These are phyloP conservation scores for Sanderia malayensis DNA, from an alignment of 30 jellyfish, hydroid and myxozoan genomes.

Conservation along the genomic window DNA sequence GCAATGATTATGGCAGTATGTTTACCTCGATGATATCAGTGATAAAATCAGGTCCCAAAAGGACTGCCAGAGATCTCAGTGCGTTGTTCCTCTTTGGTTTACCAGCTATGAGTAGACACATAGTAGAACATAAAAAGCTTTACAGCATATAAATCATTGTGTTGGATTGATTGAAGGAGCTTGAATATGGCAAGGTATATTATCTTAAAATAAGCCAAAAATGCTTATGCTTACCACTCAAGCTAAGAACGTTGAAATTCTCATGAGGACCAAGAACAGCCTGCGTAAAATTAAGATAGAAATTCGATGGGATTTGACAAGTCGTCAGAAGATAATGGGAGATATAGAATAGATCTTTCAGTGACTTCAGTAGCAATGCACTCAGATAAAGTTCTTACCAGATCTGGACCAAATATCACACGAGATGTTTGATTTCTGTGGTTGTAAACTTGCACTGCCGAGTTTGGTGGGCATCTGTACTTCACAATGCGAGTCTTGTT, in stretches of 20 bases:
- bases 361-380: no score
- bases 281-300: no score
- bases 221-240: constrained; percentile 67
- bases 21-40: constrained; percentile 94
- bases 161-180: no score
- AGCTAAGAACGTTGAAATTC: constrained; percentile 82
- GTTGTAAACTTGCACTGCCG: constrained; percentile 95
- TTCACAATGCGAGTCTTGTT: constrained; percentile 71
- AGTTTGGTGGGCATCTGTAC: constrained; percentile 86
- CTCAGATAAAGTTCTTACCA: constrained; percentile 71
- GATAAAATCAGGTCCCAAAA: constrained; percentile 96
- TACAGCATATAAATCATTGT: no score
- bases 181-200: background rate
- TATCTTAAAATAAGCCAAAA: no score
- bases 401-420: constrained; percentile 92
- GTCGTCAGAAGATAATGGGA: no score
- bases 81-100: constrained; percentile 90
- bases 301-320: no score
- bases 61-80: constrained; percentile 77
- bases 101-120: constrained; percentile 62
- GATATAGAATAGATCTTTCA: no score
- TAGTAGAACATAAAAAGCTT: background rate
- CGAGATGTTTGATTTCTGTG: constrained; percentile 68
- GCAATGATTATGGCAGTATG: no score
- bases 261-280: constrained; percentile 89